phyloP scores from a whole-genome alignment of 1,140 invertebrate species.

The Calliphora vicina region DNA sequence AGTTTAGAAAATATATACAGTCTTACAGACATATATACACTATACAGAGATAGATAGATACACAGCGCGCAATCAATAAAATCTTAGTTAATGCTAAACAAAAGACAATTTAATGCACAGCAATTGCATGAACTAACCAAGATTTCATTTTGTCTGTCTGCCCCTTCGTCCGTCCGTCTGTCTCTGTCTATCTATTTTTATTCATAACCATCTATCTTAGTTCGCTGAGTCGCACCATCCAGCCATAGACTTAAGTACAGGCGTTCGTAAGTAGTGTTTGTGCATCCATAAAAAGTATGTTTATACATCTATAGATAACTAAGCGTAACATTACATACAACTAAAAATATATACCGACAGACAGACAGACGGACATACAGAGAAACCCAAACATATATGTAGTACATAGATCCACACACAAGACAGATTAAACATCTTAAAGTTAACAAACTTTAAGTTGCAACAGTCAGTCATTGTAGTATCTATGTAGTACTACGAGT shows the following conservation, averaged over 20 bases:
- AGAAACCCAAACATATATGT: not conserved
- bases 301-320: not conserved
- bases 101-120: not conserved
- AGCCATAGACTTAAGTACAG: not conserved
- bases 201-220: not conserved
- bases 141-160: not conserved
- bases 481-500: no score
- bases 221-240: not conserved
- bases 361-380: not conserved
- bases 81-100: constrained; percentile 15
- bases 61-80: constrained; percentile 4
- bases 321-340: constrained; percentile 21
- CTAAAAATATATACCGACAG: not conserved
- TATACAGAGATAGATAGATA: not conserved
- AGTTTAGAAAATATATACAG: no score
- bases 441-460: constrained; percentile 24
- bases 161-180: not conserved
- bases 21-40: no score
- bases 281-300: not conserved
- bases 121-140: not conserved
- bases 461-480: not conserved
- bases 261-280: not conserved
- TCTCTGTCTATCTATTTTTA: not conserved
- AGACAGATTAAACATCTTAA: constrained; percentile 28
- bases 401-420: not conserved